phyloP scores from a whole-genome alignment of 1,140 invertebrate genomes.

The Platyscapa corneri region DNA sequence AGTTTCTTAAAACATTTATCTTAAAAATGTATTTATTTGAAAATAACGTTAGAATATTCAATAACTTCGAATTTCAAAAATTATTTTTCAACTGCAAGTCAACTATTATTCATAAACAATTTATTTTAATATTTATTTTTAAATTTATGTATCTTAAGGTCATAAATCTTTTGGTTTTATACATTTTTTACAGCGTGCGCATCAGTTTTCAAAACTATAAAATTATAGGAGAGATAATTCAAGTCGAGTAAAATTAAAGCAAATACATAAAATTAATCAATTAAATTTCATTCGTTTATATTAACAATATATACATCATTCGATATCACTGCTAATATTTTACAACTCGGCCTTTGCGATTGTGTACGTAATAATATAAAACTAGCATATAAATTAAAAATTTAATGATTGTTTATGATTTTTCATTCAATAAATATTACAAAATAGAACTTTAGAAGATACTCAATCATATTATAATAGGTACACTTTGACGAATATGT shows the following conservation, averaged over 20 bases:
- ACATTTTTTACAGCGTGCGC: neutral
- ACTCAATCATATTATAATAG: too few species aligned
- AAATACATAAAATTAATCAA: neutral
- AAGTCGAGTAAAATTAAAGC: neutral
- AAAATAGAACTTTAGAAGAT: too few species aligned
- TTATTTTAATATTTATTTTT: neutral
- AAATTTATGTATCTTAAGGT: neutral
- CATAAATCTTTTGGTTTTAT: neutral
- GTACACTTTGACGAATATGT: too few species aligned
- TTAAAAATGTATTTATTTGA: neutral
- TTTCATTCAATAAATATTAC: too few species aligned
- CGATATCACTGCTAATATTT: too few species aligned
- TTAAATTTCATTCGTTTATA: too few species aligned
- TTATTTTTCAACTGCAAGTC: neutral
- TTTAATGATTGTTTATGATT: too few species aligned
- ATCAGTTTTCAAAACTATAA: neutral
- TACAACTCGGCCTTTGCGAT: too few species aligned
- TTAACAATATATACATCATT: too few species aligned
- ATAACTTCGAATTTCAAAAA: neutral
- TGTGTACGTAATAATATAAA: too few species aligned
- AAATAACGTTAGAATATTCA: neutral
- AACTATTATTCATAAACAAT: neutral
- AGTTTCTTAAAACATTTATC: neutral
- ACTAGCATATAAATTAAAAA: too few species aligned
- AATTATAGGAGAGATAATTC: neutral